Evolutionary conservation across 1,140 invertebrate species (phyloP), one percentile per base, ranked within the genome.

Genomic region (Octopus sinensis): DNA sequence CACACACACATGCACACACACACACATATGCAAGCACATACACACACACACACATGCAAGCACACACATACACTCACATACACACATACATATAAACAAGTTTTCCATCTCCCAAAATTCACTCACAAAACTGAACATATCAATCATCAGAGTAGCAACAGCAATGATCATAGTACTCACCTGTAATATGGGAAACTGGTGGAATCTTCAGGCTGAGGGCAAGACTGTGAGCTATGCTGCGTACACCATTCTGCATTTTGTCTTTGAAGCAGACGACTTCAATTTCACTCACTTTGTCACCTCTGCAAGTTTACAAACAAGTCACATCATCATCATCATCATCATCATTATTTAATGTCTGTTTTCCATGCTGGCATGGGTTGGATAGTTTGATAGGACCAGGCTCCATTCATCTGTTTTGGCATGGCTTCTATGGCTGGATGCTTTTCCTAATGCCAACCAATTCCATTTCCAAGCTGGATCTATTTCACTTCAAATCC

Each of bases 241-340:
- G 83, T 13, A 83, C 77, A 23, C 91, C 92, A 83, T 89, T 86
- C 77, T 88, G 87, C 77, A 87, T 89, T 76, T 88, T 79, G 80
- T 92, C 89, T 54, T 92, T 86, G 54, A 91, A 88, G 86, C 91
- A 92, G 6, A 92, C 53, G 13, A 92, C 83, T 75, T 90, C 85
- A 75, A 91, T 80, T 68, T 86, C 79, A 53, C 73, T 10, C 5
- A 89, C 81, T 7, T 84, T 77, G 5, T 85, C 82, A 56, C 79
- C 81, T 84, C 89, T 90, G 84, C 81, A 87, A 83, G 62, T 30
- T 17, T 80, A 17, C 17, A 17, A 62, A 80, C 7, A 79, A 76
- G 13, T 71, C 3, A 43, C 30, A 43, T 43, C 30, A 43, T 43
- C 30, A 43, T 43, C 30, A 43, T 43, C 30, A 43, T 43, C 30